Conservation (phyloP, 2,888 invertebrate genomes). For the Parapristionchus giblindavisi region DNA sequence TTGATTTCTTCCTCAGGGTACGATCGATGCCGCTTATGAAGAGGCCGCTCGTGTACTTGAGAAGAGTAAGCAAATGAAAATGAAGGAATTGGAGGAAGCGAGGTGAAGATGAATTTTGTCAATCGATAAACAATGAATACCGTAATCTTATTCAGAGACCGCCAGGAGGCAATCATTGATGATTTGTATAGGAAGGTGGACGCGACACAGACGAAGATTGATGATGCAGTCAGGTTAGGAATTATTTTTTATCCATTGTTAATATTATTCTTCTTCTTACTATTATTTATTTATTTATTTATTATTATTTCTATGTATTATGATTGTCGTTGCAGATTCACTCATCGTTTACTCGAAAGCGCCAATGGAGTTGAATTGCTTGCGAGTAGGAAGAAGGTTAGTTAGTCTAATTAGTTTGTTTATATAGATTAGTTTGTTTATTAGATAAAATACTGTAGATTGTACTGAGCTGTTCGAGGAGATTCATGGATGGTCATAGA, state of each 20-base stretch:
- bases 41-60: constrained; percentile 43
- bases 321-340: constrained; percentile 48
- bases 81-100: constrained; percentile 54
- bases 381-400: constrained; percentile 55
- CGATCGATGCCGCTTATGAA: constrained; percentile 44
- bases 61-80: constrained; percentile 42
- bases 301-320: neutral
- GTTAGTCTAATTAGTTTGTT: neutral
- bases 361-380: constrained; percentile 59
- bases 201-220: constrained; percentile 53
- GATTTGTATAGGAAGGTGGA: constrained; percentile 60
- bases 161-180: constrained; percentile 57
- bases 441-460: neutral
- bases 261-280: neutral
- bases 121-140: neutral
- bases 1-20: constrained; percentile 30
- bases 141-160: constrained; percentile 30
- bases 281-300: neutral
- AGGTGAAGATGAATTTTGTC: constrained; percentile 25
- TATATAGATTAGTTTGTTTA: too few species aligned
- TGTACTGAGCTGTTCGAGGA: too few species aligned
- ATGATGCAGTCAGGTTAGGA: constrained; percentile 54
- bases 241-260: neutral
- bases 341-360: constrained; percentile 56
- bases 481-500: too few species aligned